Conservation (phyloP, 1,140 invertebrate genomes). For the Tetramorium simillimum region DNA sequence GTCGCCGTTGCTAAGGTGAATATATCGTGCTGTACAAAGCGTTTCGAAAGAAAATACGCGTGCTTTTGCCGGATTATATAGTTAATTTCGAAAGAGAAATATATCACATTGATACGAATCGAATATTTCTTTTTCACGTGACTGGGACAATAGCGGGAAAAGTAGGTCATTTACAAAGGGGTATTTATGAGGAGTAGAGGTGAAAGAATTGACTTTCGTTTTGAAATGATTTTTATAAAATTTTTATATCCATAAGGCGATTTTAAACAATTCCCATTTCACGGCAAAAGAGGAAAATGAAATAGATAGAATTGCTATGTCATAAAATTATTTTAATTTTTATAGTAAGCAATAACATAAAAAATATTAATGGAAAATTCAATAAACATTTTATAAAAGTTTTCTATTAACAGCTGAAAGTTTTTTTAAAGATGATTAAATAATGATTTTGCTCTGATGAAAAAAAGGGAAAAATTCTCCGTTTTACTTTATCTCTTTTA, state of each 20-base stretch:
- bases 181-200: not conserved
- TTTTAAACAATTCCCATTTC: not conserved
- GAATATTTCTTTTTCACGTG: not conserved
- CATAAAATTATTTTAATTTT: not conserved
- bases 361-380: not conserved
- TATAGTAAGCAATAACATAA: too few relatives aligned
- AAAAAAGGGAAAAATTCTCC: not conserved
- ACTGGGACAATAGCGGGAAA: not conserved
- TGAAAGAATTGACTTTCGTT: not conserved
- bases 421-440: not conserved
- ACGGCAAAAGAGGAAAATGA: not conserved
- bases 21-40: not conserved
- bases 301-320: not conserved
- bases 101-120: not conserved
- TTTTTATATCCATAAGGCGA: conserved; percentile 8
- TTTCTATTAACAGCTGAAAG: not conserved
- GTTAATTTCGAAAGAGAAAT: not conserved
- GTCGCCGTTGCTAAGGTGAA: not conserved
- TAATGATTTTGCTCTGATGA: not conserved
- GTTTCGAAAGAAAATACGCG: not conserved
- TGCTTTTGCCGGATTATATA: not conserved
- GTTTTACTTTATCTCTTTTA: not conserved
- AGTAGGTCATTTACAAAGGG: not conserved
- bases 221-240: not conserved
- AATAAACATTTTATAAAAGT: conserved; percentile 13